Conservation (phyloP, 92 coral and sea anemone species). For the Anthopleura xanthogrammica region DNA sequence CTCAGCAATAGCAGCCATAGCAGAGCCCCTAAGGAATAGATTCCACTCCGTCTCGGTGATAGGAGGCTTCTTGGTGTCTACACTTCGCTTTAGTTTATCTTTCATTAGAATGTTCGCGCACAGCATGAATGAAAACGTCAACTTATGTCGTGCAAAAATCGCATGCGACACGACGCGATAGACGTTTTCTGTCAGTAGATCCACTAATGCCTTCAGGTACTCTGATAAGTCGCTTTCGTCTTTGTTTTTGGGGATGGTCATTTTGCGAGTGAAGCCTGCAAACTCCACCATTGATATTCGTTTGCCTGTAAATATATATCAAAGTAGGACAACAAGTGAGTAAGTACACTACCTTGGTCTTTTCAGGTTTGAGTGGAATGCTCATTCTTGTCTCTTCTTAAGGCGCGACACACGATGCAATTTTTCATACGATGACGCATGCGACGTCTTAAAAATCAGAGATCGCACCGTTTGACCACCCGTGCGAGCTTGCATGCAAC, state of each 20-base stretch:
- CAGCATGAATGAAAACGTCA: constrained; percentile 86
- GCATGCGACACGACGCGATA: constrained; percentile 91
- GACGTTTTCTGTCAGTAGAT: constrained; percentile 79
- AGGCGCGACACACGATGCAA: too few species aligned
- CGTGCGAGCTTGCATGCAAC: too few species aligned
- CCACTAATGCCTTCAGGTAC: constrained; percentile 78
- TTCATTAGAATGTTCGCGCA: constrained; percentile 77
- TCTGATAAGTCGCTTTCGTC: constrained; percentile 63
- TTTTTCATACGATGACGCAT: too few species aligned
- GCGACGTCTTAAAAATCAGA: too few species aligned
- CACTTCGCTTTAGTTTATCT: constrained; percentile 23
- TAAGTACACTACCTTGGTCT: too few species aligned
- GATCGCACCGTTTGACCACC: too few species aligned
- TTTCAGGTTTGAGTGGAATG: too few species aligned
- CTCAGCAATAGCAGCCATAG: constrained; percentile 81
- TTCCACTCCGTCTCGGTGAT: constrained; percentile 82
- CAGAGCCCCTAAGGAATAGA: constrained; percentile 84
- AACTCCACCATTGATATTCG: constrained; percentile 46
- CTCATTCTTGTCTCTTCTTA: too few species aligned
- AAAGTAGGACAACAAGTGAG: too few species aligned
- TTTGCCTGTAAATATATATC: constrained; percentile 21
- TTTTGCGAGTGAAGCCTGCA: constrained; percentile 56
- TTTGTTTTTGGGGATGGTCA: constrained; percentile 51
- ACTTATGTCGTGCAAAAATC: constrained; percentile 81
- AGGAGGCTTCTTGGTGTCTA: constrained; percentile 32